Evolutionary conservation across 2,113 vertebrate species (phyloP).

Genomic region (Gila orcuttii): DNA sequence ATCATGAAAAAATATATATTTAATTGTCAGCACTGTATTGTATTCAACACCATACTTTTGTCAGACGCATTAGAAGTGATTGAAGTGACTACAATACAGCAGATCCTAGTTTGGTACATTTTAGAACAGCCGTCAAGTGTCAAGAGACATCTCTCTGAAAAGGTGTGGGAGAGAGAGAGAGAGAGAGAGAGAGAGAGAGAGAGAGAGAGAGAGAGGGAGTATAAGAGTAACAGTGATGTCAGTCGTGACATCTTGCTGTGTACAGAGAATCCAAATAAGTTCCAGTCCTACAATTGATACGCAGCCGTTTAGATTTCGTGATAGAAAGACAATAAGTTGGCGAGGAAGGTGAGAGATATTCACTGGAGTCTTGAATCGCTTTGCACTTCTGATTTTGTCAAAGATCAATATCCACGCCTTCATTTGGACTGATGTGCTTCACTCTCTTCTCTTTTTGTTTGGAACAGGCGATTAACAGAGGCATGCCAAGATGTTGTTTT

Average conservation of each 20-base stretch:
- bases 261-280: conserved; percentile 60
- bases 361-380: conserved; percentile 72
- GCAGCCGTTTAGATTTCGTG: conserved; percentile 74
- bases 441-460: conserved; percentile 55
- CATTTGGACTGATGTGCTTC: conserved; percentile 61
- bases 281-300: conserved; percentile 71
- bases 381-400: conserved; percentile 68
- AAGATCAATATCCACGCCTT: conserved; percentile 55
- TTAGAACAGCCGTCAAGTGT: not conserved
- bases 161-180: conserved; percentile 24
- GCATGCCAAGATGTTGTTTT: conserved; percentile 59
- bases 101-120: not conserved
- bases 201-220: not conserved
- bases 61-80: not conserved
- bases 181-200: not conserved
- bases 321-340: conserved; percentile 56
- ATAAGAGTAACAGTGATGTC: conserved; percentile 29
- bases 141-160: not conserved
- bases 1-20: not conserved
- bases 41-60: not conserved
- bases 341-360: conserved; percentile 50
- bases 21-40: not conserved
- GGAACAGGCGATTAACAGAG: conserved; percentile 52
- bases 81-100: not conserved
- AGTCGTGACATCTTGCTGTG: conserved; percentile 13